A percentile compares a stretch with the other conserved stretches of the same genome.
Conservation (phyloP, 2,113 vertebrate genomes). For the Benitochromis conjunctus region DNA sequence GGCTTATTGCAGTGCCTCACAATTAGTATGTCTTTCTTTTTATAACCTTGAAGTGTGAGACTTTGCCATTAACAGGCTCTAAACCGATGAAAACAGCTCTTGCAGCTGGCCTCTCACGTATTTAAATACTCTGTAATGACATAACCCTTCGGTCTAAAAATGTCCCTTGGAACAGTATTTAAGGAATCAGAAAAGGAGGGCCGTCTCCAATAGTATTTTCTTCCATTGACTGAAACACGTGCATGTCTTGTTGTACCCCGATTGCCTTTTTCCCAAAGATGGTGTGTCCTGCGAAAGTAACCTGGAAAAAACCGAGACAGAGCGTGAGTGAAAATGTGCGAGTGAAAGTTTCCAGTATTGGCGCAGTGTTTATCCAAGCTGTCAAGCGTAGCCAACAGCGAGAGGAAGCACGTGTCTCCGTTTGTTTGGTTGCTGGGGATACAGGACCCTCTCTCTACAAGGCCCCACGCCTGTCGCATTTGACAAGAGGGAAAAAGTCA, state of each 20-base stretch:
- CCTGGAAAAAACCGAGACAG: conserved; percentile 41
- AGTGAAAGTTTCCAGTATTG: conserved; percentile 65
- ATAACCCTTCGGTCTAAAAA: conserved; percentile 43
- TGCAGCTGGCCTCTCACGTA: conserved; percentile 30
- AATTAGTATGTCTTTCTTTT: conserved; percentile 6
- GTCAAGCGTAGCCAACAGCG: conserved; percentile 41
- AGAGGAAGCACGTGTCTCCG: conserved; percentile 70
- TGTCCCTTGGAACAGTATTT: conserved; percentile 22
- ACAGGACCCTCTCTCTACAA: conserved; percentile 34
- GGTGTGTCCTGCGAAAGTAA: conserved; percentile 41
- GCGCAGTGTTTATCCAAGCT: conserved; percentile 53
- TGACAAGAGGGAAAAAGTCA: conserved; percentile 32
- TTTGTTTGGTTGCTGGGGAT: conserved; percentile 73
- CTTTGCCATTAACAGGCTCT: conserved; percentile 5
- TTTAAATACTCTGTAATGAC: conserved; percentile 35
- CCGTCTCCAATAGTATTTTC: conserved; percentile 36
- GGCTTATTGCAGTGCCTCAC: not conserved
- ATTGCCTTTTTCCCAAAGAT: conserved; percentile 60
- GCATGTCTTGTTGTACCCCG: conserved; percentile 50
- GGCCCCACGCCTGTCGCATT: conserved; percentile 39
- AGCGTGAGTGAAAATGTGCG: conserved; percentile 49
- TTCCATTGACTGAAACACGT: conserved; percentile 50
- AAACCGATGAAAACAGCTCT: conserved; percentile 35
- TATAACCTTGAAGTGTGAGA: conserved; percentile 21
- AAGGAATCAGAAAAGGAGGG: conserved; percentile 1